Evolutionary conservation across 2,797 vertebrate species (phyloP).

Genomic region (Miopithecus talapoin): DNA sequence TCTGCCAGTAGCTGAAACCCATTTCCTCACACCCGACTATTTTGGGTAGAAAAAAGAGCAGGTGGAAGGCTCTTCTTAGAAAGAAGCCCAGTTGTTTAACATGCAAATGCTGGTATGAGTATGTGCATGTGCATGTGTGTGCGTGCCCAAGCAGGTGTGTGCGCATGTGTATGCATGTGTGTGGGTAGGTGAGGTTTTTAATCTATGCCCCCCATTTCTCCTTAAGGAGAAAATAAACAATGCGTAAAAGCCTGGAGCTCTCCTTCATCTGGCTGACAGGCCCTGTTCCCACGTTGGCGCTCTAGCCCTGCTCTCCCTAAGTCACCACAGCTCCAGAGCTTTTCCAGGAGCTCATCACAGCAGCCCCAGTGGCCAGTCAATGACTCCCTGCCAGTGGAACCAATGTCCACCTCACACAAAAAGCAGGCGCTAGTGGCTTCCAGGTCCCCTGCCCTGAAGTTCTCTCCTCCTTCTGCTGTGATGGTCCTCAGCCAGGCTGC

Average conservation of each 20-base stretch:
- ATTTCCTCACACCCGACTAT: background rate
- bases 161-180: too few species aligned
- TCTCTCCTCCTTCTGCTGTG: background rate
- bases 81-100: background rate
- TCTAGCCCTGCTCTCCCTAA: background rate
- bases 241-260: background rate
- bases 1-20: background rate
- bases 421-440: background rate
- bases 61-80: background rate
- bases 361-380: background rate
- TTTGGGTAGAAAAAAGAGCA: background rate
- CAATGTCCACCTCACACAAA: background rate
- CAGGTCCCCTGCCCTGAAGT: background rate
- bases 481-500: background rate
- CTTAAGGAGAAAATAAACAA: background rate
- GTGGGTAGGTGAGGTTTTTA: background rate
- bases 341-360: background rate
- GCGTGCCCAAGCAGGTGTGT: background rate
- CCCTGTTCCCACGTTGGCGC: background rate
- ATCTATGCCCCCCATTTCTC: background rate
- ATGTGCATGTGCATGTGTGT: background rate
- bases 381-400: background rate
- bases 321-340: background rate
- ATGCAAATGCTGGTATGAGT: too few species aligned
- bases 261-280: background rate